Percentiles rank a stretch among this genome's conserved stretches.
phyloP scores from a whole-genome alignment of 2,797 vertebrate genomes.

The Cheirogaleus major region DNA sequence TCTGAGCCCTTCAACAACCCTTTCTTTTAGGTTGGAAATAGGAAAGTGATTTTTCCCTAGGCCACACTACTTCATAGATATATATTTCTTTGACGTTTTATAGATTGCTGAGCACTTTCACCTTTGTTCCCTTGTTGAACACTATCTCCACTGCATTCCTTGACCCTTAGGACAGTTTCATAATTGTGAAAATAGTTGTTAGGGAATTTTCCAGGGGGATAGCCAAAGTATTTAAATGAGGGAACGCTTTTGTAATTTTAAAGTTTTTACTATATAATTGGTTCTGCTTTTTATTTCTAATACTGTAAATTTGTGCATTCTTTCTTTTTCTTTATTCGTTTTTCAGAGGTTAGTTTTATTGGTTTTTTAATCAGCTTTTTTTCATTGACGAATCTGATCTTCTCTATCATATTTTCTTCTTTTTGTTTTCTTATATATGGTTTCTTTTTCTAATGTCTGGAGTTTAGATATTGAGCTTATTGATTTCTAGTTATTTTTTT shows the following conservation, averaged over 20 bases:
- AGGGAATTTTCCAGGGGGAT: not conserved
- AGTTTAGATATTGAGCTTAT: not conserved
- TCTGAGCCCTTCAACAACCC: not conserved
- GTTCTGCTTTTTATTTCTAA: not conserved
- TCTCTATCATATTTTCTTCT: not conserved
- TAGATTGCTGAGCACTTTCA: not conserved
- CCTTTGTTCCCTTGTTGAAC: not conserved
- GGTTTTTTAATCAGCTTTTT: not conserved
- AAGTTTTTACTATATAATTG: not conserved
- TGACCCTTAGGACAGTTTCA: not conserved
- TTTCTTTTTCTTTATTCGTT: not conserved
- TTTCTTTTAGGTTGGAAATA: not conserved
- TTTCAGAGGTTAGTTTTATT: not conserved
- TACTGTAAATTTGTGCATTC: not conserved
- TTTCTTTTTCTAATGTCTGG: not conserved
- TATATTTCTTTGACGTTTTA: not conserved
- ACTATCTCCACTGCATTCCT: not conserved
- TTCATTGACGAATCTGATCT: not conserved
- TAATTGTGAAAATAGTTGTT: not conserved
- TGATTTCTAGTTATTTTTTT: not conserved
- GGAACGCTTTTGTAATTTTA: not conserved
- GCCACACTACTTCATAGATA: not conserved
- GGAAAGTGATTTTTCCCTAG: not conserved
- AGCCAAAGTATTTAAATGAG: not conserved
- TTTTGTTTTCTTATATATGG: not conserved